phyloP scores from a whole-genome alignment of 2,888 invertebrate species.

The Lepidochrysops patricia region DNA sequence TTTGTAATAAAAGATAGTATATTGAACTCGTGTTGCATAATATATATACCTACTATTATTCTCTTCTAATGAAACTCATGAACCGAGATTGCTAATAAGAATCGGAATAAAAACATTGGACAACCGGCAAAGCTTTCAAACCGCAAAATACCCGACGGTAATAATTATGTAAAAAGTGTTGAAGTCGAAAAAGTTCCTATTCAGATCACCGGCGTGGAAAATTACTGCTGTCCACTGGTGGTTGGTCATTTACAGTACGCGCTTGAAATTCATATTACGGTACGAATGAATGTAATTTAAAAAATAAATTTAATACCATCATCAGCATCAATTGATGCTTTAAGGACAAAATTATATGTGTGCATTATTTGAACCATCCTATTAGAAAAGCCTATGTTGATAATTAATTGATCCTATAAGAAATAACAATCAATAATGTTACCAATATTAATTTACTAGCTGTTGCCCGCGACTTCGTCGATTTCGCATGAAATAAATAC shows the following conservation, averaged over 20 bases:
- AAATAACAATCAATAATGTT: no score
- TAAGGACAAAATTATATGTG: no score
- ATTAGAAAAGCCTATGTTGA: no score
- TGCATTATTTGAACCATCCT: no score
- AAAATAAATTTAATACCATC: not conserved
- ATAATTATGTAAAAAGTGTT: slow-evolving; percentile 5
- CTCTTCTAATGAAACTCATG: not conserved
- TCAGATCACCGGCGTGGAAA: slow-evolving; percentile 49
- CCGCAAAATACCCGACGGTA: not conserved
- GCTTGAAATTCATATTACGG: not conserved
- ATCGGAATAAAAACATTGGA: not conserved
- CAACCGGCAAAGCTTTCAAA: not conserved
- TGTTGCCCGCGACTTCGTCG: no score
- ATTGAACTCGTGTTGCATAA: no score
- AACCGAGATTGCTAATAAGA: not conserved
- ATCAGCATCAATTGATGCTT: no score
- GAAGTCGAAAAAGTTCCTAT: not conserved
- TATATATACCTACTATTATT: no score
- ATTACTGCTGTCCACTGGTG: slow-evolving; percentile 47
- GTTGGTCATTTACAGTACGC: slow-evolving; percentile 16
- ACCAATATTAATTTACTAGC: no score
- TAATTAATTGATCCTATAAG: no score
- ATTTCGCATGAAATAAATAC: no score
- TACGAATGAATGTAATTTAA: not conserved
- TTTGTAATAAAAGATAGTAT: no score